phyloP scores from a whole-genome alignment of 2,797 vertebrate species.

The Macrochelys suwanniensis region DNA sequence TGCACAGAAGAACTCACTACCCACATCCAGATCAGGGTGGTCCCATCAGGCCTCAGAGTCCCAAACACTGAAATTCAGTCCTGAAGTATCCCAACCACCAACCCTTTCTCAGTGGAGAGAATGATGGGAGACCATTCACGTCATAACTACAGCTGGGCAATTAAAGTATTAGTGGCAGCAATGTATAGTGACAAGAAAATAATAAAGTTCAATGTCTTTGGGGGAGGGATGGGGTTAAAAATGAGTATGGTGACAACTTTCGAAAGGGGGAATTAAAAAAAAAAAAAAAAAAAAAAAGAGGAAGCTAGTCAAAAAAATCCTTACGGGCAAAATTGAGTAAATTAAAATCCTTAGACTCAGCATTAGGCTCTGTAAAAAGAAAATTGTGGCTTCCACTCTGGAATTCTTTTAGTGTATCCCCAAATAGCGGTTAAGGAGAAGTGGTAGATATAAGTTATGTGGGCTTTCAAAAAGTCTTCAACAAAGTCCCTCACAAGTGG shows the following conservation, averaged over 20 bases:
- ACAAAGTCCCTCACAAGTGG: background rate
- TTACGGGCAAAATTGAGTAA: background rate
- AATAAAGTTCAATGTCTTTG: background rate
- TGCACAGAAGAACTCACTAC: background rate
- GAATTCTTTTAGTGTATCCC: background rate
- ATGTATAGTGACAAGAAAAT: background rate
- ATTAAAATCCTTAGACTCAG: background rate
- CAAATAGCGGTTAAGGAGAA: background rate
- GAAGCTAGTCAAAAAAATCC: background rate
- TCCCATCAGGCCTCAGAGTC: background rate
- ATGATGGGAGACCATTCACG: background rate
- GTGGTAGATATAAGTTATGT: fast-evolving
- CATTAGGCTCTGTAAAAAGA: background rate
- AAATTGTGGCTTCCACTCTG: background rate
- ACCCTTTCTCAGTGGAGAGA: background rate
- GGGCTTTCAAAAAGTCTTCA: background rate
- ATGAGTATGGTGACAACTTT: background rate
- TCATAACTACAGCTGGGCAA: background rate
- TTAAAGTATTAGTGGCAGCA: background rate
- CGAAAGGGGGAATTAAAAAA: background rate
- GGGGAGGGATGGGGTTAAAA: background rate
- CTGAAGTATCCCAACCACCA: background rate
- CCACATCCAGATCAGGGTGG: background rate
- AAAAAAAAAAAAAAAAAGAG: background rate
- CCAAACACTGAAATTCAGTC: background rate